Percentiles rank a stretch among this genome's conserved stretches.
These are phyloP conservation scores for Dipodomys merriami DNA, from an alignment of 2,113 vertebrate species.

Conservation along the genomic window DNA sequence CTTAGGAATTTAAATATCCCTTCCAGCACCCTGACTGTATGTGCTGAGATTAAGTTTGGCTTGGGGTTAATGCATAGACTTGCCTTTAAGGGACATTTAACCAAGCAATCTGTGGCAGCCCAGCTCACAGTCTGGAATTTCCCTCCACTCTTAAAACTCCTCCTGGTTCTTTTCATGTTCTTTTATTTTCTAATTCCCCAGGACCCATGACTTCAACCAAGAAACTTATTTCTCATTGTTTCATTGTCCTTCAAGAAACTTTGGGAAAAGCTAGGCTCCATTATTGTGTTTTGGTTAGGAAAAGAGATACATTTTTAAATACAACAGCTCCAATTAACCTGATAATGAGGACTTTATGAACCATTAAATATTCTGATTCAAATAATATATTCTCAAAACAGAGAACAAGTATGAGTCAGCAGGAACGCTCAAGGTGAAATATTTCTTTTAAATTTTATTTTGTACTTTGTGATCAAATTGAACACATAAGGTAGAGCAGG, in stretches of 20 bases:
- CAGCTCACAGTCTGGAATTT: fast-evolving
- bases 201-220: neutral
- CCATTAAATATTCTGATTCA: neutral
- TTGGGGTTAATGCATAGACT: neutral
- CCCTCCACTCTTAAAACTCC: no score
- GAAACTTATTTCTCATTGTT: neutral
- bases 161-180: neutral
- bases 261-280: neutral
- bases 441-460: neutral
- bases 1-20: neutral
- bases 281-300: neutral
- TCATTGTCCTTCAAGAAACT: neutral
- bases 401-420: neutral
- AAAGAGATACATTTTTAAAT: neutral
- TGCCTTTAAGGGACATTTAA: neutral
- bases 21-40: neutral
- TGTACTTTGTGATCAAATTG: neutral
- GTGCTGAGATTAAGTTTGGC: neutral
- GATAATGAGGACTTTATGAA: neutral
- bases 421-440: neutral
- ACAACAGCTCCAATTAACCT: neutral
- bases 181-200: neutral
- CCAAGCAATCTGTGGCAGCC: neutral
- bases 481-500: neutral
- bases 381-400: neutral